These are phyloP conservation scores for Leptogaster cylindrica DNA, from an alignment of 2,888 invertebrate species.

Conservation along the genomic window DNA sequence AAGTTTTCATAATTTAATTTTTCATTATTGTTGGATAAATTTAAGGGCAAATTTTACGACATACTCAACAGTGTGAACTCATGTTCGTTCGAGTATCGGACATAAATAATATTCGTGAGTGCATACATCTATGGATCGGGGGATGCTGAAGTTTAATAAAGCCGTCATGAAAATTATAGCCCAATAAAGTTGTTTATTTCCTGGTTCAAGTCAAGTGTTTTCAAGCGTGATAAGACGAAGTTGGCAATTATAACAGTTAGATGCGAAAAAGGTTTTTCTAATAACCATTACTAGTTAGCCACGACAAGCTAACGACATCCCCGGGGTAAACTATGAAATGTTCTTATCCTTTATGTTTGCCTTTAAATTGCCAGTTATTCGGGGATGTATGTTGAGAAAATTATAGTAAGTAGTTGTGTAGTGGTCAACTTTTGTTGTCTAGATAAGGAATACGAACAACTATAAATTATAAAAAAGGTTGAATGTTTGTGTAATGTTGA, in stretches of 20 bases:
- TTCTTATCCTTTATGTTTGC: conserved; percentile 24
- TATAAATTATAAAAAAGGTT: conserved; percentile 24
- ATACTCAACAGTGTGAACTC: no score
- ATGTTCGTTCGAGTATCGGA: no score
- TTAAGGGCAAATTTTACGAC: no score
- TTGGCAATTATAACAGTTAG: conserved; percentile 8
- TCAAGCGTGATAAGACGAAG: conserved; percentile 4
- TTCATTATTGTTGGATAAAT: no score
- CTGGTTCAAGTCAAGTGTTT: not conserved
- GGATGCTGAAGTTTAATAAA: not conserved
- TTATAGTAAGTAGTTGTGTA: conserved; percentile 5
- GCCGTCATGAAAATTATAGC: conserved; percentile 11
- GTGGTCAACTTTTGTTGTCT: not conserved
- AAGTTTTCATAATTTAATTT: no score
- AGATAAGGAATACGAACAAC: not conserved
- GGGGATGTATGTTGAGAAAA: conserved; percentile 23
- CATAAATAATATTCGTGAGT: no score
- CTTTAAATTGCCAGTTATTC: conserved; percentile 21
- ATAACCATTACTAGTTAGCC: conserved; percentile 29
- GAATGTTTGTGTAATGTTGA: conserved; percentile 12
- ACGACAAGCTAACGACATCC: conserved; percentile 19
- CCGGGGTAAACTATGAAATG: conserved; percentile 14
- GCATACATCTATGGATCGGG: no score
- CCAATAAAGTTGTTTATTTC: conserved; percentile 7
- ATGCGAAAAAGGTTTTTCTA: conserved; percentile 14